These are phyloP conservation scores for Plebejus argus DNA, from an alignment of 2,888 invertebrate species.

Conservation along the genomic window DNA sequence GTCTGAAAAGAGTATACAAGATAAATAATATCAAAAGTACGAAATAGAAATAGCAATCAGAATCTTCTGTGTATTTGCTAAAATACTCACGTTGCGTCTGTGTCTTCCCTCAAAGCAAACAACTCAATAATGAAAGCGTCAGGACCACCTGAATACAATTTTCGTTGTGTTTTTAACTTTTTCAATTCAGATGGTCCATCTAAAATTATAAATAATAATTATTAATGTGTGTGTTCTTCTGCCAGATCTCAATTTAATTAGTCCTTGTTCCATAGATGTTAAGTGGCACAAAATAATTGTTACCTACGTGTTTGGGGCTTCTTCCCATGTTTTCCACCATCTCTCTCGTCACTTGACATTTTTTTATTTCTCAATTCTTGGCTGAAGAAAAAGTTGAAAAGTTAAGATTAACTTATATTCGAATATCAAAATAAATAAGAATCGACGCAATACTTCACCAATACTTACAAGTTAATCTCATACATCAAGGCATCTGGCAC, in stretches of 20 bases:
- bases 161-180: conserved; percentile 24
- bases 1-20: conserved; percentile 49
- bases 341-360: neutral
- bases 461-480: conserved; percentile 50
- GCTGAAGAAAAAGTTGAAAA: neutral
- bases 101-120: conserved; percentile 73
- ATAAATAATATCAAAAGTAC: neutral
- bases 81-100: conserved; percentile 69
- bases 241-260: too few species aligned
- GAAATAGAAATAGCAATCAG: neutral
- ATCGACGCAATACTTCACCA: too few species aligned
- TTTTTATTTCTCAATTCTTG: neutral
- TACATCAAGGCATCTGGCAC: conserved; percentile 48
- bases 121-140: conserved; percentile 84
- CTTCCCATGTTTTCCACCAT: neutral
- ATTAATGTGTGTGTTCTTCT: too few species aligned
- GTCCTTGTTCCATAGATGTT: too few species aligned
- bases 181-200: neutral
- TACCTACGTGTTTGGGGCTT: neutral
- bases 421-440: neutral
- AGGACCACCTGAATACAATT: conserved; percentile 58
- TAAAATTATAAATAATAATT: neutral
- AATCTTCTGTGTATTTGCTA: neutral
- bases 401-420: neutral
- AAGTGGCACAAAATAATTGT: neutral